Percentiles rank a stretch among this genome's conserved stretches.
phyloP scores from a whole-genome alignment of 2,888 invertebrate species.

The Dasysyrphus tricinctus region DNA sequence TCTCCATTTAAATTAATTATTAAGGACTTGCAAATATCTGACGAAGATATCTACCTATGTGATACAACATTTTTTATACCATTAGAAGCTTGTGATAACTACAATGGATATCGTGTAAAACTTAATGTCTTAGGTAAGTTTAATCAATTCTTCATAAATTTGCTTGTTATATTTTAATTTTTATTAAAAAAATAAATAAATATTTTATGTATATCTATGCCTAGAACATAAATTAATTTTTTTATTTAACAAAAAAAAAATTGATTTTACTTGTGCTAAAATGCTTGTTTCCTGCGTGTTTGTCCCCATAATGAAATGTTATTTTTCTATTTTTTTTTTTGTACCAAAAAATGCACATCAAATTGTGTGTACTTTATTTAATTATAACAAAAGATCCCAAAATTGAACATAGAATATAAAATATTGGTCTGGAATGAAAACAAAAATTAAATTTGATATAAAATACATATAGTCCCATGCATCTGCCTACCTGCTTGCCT shows the following conservation, averaged over 20 bases:
- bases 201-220: conserved; percentile 6
- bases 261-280: conserved; percentile 13
- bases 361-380: background rate
- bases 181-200: background rate
- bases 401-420: conserved; percentile 19
- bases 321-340: background rate
- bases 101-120: conserved; percentile 89
- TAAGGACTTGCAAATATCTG: conserved; percentile 86
- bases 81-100: conserved; percentile 88
- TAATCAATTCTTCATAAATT: background rate
- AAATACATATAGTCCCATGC: background rate
- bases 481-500: conserved; percentile 31
- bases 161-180: conserved; percentile 11
- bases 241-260: conserved; percentile 9
- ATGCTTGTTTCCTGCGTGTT: conserved; percentile 50
- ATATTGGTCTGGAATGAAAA: conserved; percentile 23
- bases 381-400: conserved; percentile 14
- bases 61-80: conserved; percentile 91
- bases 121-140: conserved; percentile 89
- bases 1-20: conserved; percentile 82
- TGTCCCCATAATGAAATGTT: conserved; percentile 9
- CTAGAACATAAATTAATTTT: conserved; percentile 20
- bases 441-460: conserved; percentile 31
- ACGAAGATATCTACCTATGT: conserved; percentile 91
- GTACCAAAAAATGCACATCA: background rate